Conservation (phyloP, 2,113 vertebrate genomes). For the Sinosuthora webbiana region DNA sequence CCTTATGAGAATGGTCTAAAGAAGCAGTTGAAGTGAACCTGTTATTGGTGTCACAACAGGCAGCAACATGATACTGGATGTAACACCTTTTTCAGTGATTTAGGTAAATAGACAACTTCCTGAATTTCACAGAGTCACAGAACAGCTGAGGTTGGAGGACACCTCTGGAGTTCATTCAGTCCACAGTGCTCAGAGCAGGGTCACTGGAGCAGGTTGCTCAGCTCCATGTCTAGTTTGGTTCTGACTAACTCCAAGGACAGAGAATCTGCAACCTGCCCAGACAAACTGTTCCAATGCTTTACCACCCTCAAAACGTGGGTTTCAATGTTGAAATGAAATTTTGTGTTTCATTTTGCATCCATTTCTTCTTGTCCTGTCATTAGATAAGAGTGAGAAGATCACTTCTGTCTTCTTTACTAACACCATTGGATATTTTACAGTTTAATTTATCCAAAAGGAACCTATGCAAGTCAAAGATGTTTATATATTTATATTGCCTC, state of each 20-base stretch:
- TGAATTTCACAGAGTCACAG: neutral
- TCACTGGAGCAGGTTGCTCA: neutral
- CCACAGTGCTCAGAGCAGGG: neutral
- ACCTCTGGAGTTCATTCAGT: neutral
- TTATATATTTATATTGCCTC: neutral
- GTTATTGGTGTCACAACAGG: neutral
- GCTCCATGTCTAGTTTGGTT: neutral
- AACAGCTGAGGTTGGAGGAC: neutral
- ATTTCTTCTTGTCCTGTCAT: neutral
- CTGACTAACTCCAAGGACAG: neutral
- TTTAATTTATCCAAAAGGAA: neutral
- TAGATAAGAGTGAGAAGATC: neutral
- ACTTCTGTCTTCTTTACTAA: neutral
- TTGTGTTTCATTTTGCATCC: neutral
- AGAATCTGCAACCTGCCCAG: neutral
- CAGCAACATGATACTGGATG: neutral
- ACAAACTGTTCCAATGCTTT: neutral
- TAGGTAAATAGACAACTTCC: neutral
- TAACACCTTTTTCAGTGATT: neutral
- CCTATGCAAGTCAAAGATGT: neutral
- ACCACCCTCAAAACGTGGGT: neutral
- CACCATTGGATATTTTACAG: accelerated
- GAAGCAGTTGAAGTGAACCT: neutral
- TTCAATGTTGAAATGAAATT: neutral
- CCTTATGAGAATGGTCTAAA: neutral